Evolutionary conservation across 92 coral and sea anemone species (phyloP).

Genomic region (Blastomussa wellsi): DNA sequence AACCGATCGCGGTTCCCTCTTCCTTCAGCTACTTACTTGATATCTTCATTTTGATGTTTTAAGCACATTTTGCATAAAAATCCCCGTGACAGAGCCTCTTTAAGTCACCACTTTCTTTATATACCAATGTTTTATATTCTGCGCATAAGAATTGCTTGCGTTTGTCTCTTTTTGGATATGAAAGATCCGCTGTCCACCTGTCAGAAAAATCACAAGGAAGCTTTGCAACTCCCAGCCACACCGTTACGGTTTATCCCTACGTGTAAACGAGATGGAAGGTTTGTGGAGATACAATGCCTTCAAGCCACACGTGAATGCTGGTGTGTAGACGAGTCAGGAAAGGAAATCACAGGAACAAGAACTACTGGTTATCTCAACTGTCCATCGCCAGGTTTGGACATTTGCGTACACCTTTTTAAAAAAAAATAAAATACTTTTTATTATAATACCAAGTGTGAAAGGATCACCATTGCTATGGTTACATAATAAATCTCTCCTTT

Average conservation of each 20-base stretch:
- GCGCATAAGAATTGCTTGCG: background rate
- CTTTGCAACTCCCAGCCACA: conserved; percentile 43
- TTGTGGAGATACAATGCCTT: conserved; percentile 88
- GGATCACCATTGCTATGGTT: too few species aligned
- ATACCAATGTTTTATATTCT: background rate
- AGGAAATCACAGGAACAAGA: conserved; percentile 70
- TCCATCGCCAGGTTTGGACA: conserved; percentile 60
- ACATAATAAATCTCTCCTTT: too few species aligned
- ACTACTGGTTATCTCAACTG: conserved; percentile 69
- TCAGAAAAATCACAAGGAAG: conserved; percentile 60
- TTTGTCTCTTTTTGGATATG: background rate
- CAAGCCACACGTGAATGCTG: conserved; percentile 65
- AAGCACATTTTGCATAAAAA: too few species aligned
- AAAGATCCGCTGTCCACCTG: conserved; percentile 60
- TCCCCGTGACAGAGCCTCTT: too few species aligned
- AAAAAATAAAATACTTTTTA: too few species aligned
- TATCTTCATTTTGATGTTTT: too few species aligned
- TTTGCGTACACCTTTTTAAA: background rate
- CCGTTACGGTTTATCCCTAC: conserved; percentile 52
- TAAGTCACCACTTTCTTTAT: background rate
- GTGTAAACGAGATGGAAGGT: conserved; percentile 78
- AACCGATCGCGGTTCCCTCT: too few species aligned
- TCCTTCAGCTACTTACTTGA: too few species aligned
- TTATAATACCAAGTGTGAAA: too few species aligned
- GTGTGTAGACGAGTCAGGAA: conserved; percentile 84